Evolutionary conservation across 2,888 invertebrate genomes (phyloP).

Genomic region (Hypena proboscidalis): DNA sequence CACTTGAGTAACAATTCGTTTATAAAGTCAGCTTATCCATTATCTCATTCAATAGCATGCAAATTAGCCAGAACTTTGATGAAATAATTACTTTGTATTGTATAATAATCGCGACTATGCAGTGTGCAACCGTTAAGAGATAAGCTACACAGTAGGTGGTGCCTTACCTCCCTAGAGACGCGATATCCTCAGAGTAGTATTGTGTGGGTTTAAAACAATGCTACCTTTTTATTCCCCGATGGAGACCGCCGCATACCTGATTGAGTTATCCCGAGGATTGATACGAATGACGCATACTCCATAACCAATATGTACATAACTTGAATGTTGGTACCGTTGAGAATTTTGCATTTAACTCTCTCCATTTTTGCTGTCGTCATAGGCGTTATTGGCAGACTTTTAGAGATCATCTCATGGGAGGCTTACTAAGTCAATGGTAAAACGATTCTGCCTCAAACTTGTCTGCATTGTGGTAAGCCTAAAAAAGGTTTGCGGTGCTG

Average conservation of each 20-base stretch:
- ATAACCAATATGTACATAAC: constrained; percentile 25
- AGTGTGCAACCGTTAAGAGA: constrained; percentile 25
- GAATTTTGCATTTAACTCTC: neutral
- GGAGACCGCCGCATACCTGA: constrained; percentile 48
- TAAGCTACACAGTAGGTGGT: constrained; percentile 30
- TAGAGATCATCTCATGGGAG: no score
- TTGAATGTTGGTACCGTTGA: constrained; percentile 6
- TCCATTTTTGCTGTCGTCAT: no score
- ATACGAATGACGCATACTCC: constrained; percentile 60
- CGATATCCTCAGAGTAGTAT: constrained; percentile 52
- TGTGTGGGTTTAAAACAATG: constrained; percentile 63
- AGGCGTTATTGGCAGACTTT: no score
- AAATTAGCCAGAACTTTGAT: constrained; percentile 21
- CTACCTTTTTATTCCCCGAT: constrained; percentile 61
- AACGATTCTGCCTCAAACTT: no score
- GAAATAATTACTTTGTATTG: constrained; percentile 26
- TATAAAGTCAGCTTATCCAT: constrained; percentile 1
- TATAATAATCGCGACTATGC: constrained; percentile 29
- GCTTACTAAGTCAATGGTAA: no score
- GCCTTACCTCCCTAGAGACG: constrained; percentile 50
- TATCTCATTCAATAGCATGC: constrained; percentile 23
- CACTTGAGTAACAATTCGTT: no score
- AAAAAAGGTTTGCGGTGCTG: no score
- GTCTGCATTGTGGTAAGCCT: no score
- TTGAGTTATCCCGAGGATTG: constrained; percentile 53